Evolutionary conservation across 2,888 invertebrate genomes (phyloP).

Genomic region (Lapara coniferarum): DNA sequence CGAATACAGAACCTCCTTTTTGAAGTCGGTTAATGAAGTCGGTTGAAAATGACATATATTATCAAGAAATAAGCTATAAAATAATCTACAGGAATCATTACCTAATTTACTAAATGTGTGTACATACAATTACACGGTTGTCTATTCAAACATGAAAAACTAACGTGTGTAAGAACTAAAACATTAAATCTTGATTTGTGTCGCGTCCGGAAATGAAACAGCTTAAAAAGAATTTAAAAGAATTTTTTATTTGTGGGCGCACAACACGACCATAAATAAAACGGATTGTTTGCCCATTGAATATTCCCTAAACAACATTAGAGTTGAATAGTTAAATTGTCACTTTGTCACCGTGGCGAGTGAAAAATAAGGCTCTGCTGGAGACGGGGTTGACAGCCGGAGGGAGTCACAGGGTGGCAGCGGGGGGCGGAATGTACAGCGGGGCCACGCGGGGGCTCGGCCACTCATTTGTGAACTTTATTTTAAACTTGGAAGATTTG

Average conservation of each 20-base stretch:
- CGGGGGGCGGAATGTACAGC: conserved; percentile 46
- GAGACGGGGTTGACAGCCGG: conserved; percentile 54
- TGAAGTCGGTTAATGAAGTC: no score
- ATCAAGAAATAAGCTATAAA: no score
- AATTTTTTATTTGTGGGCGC: conserved; percentile 61
- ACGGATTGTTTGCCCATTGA: conserved; percentile 70
- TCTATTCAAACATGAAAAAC: conserved; percentile 12
- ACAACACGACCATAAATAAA: conserved; percentile 76
- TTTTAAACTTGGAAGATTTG: conserved; percentile 30
- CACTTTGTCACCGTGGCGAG: conserved; percentile 70
- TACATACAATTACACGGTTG: not conserved
- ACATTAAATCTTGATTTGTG: conserved; percentile 37
- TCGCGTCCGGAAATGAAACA: conserved; percentile 74
- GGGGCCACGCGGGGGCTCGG: conserved; percentile 46
- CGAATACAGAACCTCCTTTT: no score
- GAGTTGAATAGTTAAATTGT: conserved; percentile 78
- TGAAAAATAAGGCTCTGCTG: conserved; percentile 56
- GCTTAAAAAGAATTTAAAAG: conserved; percentile 67
- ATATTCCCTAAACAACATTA: conserved; percentile 79
- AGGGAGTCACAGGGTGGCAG: conserved; percentile 47
- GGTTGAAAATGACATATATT: no score
- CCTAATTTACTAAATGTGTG: conserved; percentile 1
- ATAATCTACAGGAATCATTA: not conserved
- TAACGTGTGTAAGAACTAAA: conserved; percentile 30
- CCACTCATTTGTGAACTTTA: conserved; percentile 57